phyloP scores from a whole-genome alignment of 2,113 vertebrate genomes.

The Campylorhamphus procurvoides region DNA sequence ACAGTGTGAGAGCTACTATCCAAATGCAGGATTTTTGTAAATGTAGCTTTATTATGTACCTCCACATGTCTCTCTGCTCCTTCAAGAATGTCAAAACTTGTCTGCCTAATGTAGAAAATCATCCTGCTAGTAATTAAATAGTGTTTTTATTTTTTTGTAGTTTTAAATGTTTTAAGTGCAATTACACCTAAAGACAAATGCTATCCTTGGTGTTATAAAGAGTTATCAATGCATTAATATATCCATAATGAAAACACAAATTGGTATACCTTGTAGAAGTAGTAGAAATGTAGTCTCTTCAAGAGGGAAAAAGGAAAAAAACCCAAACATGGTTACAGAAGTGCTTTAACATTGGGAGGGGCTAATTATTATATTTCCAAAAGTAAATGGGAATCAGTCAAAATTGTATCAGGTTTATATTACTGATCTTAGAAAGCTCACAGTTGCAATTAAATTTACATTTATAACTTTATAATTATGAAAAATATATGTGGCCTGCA shows the following conservation, averaged over 20 bases:
- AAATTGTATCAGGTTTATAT: neutral
- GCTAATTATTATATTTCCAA: neutral
- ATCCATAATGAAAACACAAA: neutral
- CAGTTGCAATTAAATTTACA: neutral
- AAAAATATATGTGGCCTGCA: neutral
- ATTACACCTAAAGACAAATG: neutral
- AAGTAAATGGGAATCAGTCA: neutral
- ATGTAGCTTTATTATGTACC: neutral
- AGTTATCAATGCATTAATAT: neutral
- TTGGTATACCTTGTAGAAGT: neutral
- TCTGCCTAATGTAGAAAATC: neutral
- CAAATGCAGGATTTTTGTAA: neutral
- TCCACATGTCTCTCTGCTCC: rapidly evolving
- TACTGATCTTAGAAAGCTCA: neutral
- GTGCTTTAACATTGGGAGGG: neutral
- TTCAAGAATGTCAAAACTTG: neutral
- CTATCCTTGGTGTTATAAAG: neutral
- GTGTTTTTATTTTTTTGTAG: neutral
- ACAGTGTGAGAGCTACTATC: neutral
- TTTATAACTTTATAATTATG: neutral
- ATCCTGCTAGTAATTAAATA: neutral
- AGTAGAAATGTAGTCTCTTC: neutral
- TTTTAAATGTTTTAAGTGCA: neutral
- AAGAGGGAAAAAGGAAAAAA: neutral
- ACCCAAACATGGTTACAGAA: neutral